Evolutionary conservation across 2,888 invertebrate species (phyloP), one percentile per base, ranked within the genome.

Genomic region (Sarcophaga variegata): DNA sequence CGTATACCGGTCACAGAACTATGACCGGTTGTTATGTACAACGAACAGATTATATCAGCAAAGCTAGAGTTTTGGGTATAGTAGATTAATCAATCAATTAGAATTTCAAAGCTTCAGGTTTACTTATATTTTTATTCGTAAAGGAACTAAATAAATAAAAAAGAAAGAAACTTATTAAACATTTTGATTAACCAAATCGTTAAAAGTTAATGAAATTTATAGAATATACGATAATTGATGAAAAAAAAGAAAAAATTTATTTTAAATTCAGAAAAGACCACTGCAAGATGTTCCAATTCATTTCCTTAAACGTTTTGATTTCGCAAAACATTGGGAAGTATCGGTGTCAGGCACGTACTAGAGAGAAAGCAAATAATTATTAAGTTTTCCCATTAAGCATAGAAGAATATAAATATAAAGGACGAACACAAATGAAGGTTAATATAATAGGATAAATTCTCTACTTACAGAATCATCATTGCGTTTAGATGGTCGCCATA

Each of bases 21-120:
- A 94, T 97, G 90, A 94, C 95, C 76, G 97, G 97, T 0, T 95
- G 96, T 89, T 97, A 97, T 93, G 94, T 97, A 49, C 94, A 96
- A 8, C 94, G 96, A 70, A 96, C 96, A 82, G 96, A 96, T 92
- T 96, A 95, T 94, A 91, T 95, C 74, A 95, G 96, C 90, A 95
- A 94, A 90, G 96, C 96, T 0, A 91, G 95, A 25, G 90, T 92
- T 1, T 90, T 94, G 60, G 92, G 93, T 25, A 92, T 95, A 12
- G 94, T 95, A 75, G 91, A 92, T 63, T 93, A 66, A 74, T 20
- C 11, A 5, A 47, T 47, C 5, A 12, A 6, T 47, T 4, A n/a
- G 22, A 45, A 37, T 45, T 11, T 45, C 11, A 60, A 27, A 14
- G 54, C 17, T 45, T 74, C 2, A 62, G n/a, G 12, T n/a, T 49